These are phyloP conservation scores for Plemyria rubiginata DNA, from an alignment of 2,888 invertebrate species.

Conservation along the genomic window DNA sequence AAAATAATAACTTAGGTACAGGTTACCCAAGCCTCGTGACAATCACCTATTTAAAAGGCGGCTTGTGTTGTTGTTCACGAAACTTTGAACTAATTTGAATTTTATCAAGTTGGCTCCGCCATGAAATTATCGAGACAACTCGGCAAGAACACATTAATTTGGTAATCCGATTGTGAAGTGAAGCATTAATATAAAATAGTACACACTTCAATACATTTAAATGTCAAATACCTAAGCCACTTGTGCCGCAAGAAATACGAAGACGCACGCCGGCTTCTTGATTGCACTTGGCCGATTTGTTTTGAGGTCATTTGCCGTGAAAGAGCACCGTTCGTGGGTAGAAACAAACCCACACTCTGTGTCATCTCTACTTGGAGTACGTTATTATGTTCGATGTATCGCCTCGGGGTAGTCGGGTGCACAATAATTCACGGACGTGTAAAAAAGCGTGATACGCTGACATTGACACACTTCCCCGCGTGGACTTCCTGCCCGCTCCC, in stretches of 20 bases:
- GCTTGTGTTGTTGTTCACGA: slow-evolving; percentile 4
- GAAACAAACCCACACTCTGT: not conserved
- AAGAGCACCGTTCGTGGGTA: slow-evolving; percentile 22
- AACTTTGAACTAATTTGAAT: not conserved
- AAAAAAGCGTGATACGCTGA: slow-evolving; percentile 66
- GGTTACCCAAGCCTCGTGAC: slow-evolving; percentile 33
- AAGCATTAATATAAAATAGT: not conserved
- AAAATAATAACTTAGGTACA: slow-evolving; percentile 17
- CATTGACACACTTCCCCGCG: slow-evolving; percentile 77
- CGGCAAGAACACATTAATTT: not conserved
- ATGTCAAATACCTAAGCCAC: slow-evolving; percentile 13
- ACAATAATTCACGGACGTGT: slow-evolving; percentile 49
- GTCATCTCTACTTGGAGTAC: not conserved
- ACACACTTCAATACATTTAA: not conserved
- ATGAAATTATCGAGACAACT: too few relatives aligned
- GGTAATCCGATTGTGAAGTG: not conserved
- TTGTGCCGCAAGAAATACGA: not conserved
- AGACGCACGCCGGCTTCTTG: slow-evolving; percentile 4
- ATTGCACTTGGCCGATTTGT: slow-evolving; percentile 39
- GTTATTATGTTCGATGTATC: slow-evolving; percentile 16
- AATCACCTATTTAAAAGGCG: slow-evolving; percentile 33
- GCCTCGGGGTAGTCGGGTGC: slow-evolving; percentile 17
- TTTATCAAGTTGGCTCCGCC: too few relatives aligned
- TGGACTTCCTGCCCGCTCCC: slow-evolving; percentile 62
- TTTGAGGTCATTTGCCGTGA: slow-evolving; percentile 41